A percentile compares a stretch with the other conserved stretches of the same genome.
These are phyloP conservation scores for Carduelis carduelis DNA, from an alignment of 2,797 vertebrate species.

Conservation along the genomic window DNA sequence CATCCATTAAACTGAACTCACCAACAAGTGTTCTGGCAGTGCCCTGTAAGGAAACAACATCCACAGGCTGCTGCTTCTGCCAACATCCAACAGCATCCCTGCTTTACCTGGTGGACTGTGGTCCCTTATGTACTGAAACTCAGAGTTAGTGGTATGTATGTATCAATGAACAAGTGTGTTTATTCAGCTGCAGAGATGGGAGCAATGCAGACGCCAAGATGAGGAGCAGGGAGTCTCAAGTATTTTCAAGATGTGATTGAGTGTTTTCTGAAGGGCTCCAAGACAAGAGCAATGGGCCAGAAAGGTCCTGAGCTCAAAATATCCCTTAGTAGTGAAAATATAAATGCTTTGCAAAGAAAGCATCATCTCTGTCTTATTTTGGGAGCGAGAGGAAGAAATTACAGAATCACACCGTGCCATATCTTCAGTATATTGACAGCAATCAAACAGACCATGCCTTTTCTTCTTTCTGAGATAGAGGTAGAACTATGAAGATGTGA, in stretches of 20 bases:
- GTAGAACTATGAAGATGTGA: not conserved
- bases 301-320: not conserved
- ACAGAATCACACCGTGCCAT: rapidly evolving
- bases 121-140: not conserved
- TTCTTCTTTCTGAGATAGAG: not conserved
- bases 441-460: not conserved
- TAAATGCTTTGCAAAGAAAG: not conserved
- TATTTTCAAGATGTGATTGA: not conserved
- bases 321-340: not conserved
- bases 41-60: not conserved
- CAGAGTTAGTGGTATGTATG: not conserved
- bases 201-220: not conserved
- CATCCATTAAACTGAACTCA: not conserved
- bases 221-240: not conserved
- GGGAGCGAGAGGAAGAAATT: not conserved
- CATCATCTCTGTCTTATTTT: not conserved
- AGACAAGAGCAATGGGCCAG: not conserved
- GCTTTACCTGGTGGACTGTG: not conserved
- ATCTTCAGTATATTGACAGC: not conserved
- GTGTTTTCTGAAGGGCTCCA: not conserved
- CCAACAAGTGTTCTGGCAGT: not conserved
- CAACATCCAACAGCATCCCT: not conserved
- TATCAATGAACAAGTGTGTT: not conserved
- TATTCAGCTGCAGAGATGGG: not conserved
- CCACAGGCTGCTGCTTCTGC: not conserved